Evolutionary conservation across 1,140 invertebrate genomes (phyloP), one percentile per base, ranked within the genome.

Genomic region (Orussus abietinus): DNA sequence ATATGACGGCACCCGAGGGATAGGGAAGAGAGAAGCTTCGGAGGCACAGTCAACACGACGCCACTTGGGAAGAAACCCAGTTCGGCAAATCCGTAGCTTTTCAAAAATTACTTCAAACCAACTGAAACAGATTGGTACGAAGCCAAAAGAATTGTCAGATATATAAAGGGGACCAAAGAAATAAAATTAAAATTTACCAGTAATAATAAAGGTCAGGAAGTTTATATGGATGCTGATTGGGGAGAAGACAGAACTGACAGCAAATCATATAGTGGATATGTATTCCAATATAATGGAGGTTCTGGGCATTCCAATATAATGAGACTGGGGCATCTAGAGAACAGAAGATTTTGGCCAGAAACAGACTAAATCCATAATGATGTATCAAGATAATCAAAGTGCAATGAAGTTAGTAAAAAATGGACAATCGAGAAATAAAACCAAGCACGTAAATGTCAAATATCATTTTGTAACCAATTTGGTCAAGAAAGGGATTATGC

Each of bases 391-490:
- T 12, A 34, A 47, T 37, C 40, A 30, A 17, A 29, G 21, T 26
- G 42, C 45, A 9, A 42, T 42, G 12, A 45, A 47, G 3, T 18
- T 43, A 10, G 30, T 19, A 13, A 42, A 48, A 13, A 31, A 39
- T 10, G 6, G 37, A 5, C 39, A 38, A 18, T 13, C 43, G 3
- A 34, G 22, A 13, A 37, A 35, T n/a, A 12, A 33, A 9, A 57
- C 49, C 1, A 68, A 68, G 31, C 60, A 68, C 36, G 41, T 60
- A n/a, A 52, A 59, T 41, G 35, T 59, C 0, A 42, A 47, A 18
- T 52, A 49, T 34, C 57, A 58, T 36, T 51, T 56, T 36, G 41
- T 59, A 5, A 35, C 40, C 14, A 53, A 59, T 31, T 18, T 43
- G n/a, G 37, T 45, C 12, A 38, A 38, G 15, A 49, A 53, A 15